Evolutionary conservation across 1,140 invertebrate genomes (phyloP).

Genomic region (Glomeris maerens): DNA sequence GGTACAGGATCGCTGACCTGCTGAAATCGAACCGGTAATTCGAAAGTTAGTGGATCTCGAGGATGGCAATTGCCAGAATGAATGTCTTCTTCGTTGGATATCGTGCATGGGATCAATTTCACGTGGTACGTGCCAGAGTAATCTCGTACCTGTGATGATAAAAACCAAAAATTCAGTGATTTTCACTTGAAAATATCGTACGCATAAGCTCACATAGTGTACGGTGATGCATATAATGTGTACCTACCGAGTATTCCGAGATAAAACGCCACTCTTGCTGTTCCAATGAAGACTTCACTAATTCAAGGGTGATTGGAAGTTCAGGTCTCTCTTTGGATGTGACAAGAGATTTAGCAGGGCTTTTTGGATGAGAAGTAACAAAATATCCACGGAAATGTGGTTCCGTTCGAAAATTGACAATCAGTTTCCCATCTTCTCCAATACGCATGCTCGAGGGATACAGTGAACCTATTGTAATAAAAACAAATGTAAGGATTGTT

Average conservation of each 20-base stretch:
- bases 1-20: constrained; percentile 32
- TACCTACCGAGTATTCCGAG: constrained; percentile 29
- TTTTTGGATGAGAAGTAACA: constrained; percentile 18
- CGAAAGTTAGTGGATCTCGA: constrained; percentile 26
- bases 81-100: constrained; percentile 21
- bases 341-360: constrained; percentile 22
- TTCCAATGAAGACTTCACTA: constrained; percentile 26
- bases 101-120: constrained; percentile 30
- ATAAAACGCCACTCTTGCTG: constrained; percentile 31
- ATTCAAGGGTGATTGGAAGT: constrained; percentile 26
- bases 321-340: constrained; percentile 24
- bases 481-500: too few species aligned
- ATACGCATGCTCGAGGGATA: constrained; percentile 32
- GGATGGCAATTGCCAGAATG: constrained; percentile 30
- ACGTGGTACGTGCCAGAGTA: constrained; percentile 32
- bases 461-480: constrained; percentile 28
- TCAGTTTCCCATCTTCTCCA: constrained; percentile 25
- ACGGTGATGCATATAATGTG: too few species aligned
- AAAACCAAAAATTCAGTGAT: not conserved
- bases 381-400: constrained; percentile 31
- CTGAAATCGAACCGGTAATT: constrained; percentile 31
- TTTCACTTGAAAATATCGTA: not conserved
- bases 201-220: not conserved
- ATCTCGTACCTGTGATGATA: constrained; percentile 25
- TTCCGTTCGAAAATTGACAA: constrained; percentile 29